Evolutionary conservation across 2,797 vertebrate genomes (phyloP).

Genomic region (Tolypeutes matacus): DNA sequence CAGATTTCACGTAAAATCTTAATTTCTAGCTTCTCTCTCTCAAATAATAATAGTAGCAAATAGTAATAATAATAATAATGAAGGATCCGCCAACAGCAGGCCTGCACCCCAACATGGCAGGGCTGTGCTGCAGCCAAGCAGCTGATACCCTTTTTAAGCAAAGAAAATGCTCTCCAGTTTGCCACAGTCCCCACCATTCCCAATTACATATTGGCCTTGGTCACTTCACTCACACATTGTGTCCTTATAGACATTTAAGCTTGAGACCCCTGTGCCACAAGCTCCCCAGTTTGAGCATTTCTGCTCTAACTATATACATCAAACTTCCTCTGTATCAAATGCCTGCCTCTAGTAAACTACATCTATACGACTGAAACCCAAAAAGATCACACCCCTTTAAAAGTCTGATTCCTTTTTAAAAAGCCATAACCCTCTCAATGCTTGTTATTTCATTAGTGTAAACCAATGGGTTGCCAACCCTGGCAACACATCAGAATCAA

Average conservation of each 20-base stretch:
- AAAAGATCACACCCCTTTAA: neutral
- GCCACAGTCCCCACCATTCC: neutral
- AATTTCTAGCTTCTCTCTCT: slow-evolving; percentile 32
- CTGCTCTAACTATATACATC: neutral
- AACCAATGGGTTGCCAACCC: neutral
- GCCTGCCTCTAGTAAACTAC: neutral
- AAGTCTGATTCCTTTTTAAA: neutral
- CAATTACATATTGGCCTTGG: neutral
- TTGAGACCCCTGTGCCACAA: neutral
- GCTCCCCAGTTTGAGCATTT: neutral
- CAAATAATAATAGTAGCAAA: neutral
- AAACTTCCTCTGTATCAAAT: neutral
- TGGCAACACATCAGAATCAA: neutral
- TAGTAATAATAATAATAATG: neutral
- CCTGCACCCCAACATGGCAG: neutral
- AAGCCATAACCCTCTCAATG: neutral
- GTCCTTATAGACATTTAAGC: neutral
- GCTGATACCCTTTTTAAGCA: neutral
- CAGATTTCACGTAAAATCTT: slow-evolving; percentile 27
- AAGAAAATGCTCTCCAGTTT: neutral
- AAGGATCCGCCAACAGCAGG: neutral
- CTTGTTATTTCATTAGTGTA: neutral
- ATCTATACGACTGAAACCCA: neutral
- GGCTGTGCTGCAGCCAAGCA: neutral
- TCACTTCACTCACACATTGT: neutral